phyloP scores from a whole-genome alignment of 2,888 invertebrate species.

The Andrena bucephala region DNA sequence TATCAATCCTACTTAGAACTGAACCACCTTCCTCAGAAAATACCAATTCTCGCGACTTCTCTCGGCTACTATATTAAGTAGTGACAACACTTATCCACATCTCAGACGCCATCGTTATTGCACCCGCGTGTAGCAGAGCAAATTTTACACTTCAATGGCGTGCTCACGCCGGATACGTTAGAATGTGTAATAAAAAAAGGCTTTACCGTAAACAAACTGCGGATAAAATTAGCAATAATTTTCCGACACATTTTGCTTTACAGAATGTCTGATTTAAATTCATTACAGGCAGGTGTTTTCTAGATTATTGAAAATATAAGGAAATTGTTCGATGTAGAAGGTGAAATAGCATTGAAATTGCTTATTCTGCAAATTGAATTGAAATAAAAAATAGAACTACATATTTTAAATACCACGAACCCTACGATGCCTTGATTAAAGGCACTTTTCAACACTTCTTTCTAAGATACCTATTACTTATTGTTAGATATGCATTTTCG shows the following conservation, averaged over 20 bases:
- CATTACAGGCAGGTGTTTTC: neutral
- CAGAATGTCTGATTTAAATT: neutral
- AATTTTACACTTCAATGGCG: neutral
- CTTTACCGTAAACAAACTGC: neutral
- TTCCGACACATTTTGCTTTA: neutral
- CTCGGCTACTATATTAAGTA: neutral
- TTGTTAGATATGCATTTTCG: too few relatives aligned
- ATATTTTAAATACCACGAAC: too few relatives aligned
- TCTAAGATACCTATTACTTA: too few relatives aligned
- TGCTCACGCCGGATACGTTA: neutral
- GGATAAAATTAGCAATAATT: neutral
- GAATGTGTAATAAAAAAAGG: neutral
- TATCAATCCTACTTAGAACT: neutral
- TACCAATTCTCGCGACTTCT: neutral
- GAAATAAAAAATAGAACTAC: too few relatives aligned
- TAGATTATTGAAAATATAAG: neutral
- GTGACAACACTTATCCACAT: neutral
- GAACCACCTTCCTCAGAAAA: neutral
- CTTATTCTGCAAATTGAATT: too few relatives aligned
- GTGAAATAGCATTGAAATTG: neutral
- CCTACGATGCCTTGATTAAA: too few relatives aligned
- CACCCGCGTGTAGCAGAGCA: neutral
- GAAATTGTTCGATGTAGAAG: neutral
- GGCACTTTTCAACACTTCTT: too few relatives aligned
- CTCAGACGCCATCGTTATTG: neutral